phyloP scores from a whole-genome alignment of 2,797 vertebrate species.

The Acanthurus leucopareius region DNA sequence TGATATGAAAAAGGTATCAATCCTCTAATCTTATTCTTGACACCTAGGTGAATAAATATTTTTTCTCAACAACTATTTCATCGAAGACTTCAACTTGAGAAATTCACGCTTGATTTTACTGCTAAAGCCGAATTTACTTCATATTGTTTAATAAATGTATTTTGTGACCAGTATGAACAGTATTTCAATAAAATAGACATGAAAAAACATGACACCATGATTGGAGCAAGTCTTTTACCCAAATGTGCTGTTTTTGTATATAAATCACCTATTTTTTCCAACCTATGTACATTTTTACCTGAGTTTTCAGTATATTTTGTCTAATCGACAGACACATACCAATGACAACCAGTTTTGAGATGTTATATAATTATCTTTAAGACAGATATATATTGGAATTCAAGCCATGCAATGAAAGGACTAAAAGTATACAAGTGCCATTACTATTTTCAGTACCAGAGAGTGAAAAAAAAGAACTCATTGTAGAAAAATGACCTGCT shows the following conservation, averaged over 20 bases:
- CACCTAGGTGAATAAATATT: background rate
- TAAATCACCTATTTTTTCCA: background rate
- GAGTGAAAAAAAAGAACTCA: conserved; percentile 16
- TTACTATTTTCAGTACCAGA: conserved; percentile 1
- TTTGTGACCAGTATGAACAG: background rate
- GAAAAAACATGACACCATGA: background rate
- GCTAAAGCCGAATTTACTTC: background rate
- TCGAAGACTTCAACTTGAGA: background rate
- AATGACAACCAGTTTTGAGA: background rate
- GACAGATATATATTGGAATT: background rate
- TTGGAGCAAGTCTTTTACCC: background rate
- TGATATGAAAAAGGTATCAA: background rate
- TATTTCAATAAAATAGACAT: conserved; percentile 17
- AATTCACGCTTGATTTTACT: background rate
- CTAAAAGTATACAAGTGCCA: background rate
- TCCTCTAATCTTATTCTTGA: background rate
- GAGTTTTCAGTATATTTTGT: background rate
- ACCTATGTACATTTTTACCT: too few species aligned
- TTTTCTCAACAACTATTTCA: background rate
- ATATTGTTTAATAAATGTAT: too few species aligned
- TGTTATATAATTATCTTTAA: background rate
- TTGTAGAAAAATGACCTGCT: conserved; percentile 11
- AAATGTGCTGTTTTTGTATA: background rate
- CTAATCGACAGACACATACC: conserved; percentile 4
- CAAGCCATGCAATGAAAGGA: background rate